phyloP scores from a whole-genome alignment of 2,888 invertebrate species.

The Gnatocerus cornutus region DNA sequence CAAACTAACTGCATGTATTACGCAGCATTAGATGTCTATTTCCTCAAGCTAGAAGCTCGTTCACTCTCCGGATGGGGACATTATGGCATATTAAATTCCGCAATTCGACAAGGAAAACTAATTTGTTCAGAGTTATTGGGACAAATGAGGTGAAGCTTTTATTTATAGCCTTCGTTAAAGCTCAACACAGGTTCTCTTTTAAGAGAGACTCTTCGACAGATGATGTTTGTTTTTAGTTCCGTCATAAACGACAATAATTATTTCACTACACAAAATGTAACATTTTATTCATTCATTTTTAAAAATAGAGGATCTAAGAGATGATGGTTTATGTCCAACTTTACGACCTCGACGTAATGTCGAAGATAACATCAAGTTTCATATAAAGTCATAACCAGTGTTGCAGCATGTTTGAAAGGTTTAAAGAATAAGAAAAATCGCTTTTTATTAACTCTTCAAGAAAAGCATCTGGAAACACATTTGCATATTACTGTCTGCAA shows the following conservation, averaged over 20 bases:
- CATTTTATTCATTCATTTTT: conserved; percentile 12
- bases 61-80: conserved; percentile 33
- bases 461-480: background rate
- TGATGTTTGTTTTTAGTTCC: conserved; percentile 17
- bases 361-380: conserved; percentile 19
- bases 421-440: conserved; percentile 8
- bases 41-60: conserved; percentile 53
- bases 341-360: conserved; percentile 20
- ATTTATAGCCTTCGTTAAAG: conserved; percentile 39
- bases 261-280: background rate
- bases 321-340: conserved; percentile 21
- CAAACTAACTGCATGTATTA: conserved; percentile 61
- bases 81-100: conserved; percentile 46
- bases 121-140: conserved; percentile 39
- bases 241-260: conserved; percentile 13
- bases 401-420: conserved; percentile 3
- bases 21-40: conserved; percentile 60
- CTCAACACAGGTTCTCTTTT: conserved; percentile 39
- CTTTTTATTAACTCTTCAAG: background rate
- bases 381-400: conserved; percentile 1
- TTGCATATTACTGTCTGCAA: too few species aligned
- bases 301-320: conserved; percentile 12
- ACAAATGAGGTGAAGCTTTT: conserved; percentile 41
- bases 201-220: conserved; percentile 15
- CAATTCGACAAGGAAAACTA: conserved; percentile 46